Percentiles rank a stretch among this genome's conserved stretches.
These are phyloP conservation scores for Neomorphus geoffroyi DNA, from an alignment of 2,797 vertebrate genomes.

Conservation along the genomic window DNA sequence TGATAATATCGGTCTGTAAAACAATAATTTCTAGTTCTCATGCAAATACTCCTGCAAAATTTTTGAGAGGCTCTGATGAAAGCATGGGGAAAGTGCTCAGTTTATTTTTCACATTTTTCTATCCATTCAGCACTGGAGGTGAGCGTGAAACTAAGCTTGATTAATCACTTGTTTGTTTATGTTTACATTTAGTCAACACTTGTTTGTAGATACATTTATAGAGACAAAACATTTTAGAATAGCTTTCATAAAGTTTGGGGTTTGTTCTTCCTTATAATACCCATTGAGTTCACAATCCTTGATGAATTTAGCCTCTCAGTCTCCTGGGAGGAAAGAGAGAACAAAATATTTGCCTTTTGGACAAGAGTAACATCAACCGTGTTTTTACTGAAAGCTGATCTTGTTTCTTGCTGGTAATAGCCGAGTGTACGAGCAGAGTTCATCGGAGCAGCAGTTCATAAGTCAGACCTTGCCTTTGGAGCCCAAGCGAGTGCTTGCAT, in stretches of 20 bases:
- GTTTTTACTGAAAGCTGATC: background rate
- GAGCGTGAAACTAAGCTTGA: background rate
- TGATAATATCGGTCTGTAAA: background rate
- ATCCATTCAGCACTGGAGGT: background rate
- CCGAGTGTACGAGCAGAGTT: background rate
- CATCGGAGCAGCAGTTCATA: background rate
- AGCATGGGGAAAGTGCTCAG: background rate
- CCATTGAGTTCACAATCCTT: background rate
- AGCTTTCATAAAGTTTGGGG: background rate
- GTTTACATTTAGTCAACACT: background rate
- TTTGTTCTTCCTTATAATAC: background rate
- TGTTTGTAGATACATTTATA: background rate
- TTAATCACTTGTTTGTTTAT: background rate
- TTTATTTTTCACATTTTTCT: background rate
- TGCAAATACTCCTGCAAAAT: background rate
- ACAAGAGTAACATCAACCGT: background rate
- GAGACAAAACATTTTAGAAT: background rate
- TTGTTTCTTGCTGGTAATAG: background rate
- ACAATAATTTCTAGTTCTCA: background rate
- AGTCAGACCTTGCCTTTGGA: background rate
- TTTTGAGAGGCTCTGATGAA: background rate
- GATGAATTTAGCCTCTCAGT: background rate
- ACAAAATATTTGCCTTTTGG: constrained; percentile 25
- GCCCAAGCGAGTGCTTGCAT: background rate
- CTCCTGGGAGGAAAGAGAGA: constrained; percentile 19